phyloP scores from a whole-genome alignment of 1,140 invertebrate species.

The Ceratitis capitata region DNA sequence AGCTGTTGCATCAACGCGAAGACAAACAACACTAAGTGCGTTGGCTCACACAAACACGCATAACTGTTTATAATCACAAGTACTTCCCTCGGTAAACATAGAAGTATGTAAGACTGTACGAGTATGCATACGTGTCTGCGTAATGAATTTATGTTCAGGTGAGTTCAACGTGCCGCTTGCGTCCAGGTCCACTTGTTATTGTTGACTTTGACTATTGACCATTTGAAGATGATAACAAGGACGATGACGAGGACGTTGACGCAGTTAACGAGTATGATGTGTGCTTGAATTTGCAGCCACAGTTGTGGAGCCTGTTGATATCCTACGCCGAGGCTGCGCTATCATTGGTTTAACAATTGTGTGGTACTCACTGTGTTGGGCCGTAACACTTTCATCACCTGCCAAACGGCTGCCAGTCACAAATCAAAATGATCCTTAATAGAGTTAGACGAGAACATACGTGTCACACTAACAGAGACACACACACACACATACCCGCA shows the following conservation, averaged over 20 bases:
- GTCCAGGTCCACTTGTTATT: neutral
- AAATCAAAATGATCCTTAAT: conserved; percentile 4
- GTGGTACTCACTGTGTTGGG: neutral
- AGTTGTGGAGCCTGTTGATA: neutral
- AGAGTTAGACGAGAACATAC: neutral
- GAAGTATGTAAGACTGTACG: neutral
- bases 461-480: neutral
- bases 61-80: neutral
- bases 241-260: no score
- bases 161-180: neutral
- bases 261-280: no score
- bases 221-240: neutral
- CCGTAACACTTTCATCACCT: neutral
- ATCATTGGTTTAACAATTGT: neutral
- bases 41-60: neutral
- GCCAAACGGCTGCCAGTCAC: neutral
- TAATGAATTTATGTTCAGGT: neutral
- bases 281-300: neutral
- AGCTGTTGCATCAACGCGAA: neutral
- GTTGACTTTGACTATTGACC: conserved; percentile 7
- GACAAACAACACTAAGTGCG: neutral
- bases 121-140: neutral
- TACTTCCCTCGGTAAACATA: neutral
- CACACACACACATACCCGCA: neutral
- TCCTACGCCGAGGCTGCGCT: neutral